phyloP scores from a whole-genome alignment of 2,797 vertebrate species.

The Falco rusticolus region DNA sequence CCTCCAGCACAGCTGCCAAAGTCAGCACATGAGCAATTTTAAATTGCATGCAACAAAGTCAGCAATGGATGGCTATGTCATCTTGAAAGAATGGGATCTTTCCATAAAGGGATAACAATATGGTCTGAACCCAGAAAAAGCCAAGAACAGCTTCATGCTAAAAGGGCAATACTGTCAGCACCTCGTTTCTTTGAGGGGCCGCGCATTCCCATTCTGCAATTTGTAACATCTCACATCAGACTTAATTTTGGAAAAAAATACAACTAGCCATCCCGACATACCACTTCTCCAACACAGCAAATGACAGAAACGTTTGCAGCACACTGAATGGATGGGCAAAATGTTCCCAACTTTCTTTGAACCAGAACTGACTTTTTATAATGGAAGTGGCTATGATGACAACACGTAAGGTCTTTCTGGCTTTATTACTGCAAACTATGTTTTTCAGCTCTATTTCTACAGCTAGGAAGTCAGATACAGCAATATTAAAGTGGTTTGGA shows the following conservation, averaged over 20 bases:
- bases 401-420: neutral
- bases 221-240: neutral
- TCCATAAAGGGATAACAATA: neutral
- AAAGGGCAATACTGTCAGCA: neutral
- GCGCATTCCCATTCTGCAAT: neutral
- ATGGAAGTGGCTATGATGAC: neutral
- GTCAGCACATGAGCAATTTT: neutral
- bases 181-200: neutral
- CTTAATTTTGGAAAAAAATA: neutral
- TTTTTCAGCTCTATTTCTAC: neutral
- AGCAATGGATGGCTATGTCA: neutral
- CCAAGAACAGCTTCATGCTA: neutral
- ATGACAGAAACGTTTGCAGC: neutral
- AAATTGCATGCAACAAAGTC: neutral
- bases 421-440: neutral
- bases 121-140: neutral
- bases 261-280: neutral
- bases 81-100: neutral
- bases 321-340: neutral
- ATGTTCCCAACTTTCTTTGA: neutral
- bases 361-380: neutral
- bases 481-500: neutral
- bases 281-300: neutral
- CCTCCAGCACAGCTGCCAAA: neutral
- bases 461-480: neutral